Conservation (phyloP, 1,140 invertebrate genomes). For the Pseudomyrmex dendroicus region DNA sequence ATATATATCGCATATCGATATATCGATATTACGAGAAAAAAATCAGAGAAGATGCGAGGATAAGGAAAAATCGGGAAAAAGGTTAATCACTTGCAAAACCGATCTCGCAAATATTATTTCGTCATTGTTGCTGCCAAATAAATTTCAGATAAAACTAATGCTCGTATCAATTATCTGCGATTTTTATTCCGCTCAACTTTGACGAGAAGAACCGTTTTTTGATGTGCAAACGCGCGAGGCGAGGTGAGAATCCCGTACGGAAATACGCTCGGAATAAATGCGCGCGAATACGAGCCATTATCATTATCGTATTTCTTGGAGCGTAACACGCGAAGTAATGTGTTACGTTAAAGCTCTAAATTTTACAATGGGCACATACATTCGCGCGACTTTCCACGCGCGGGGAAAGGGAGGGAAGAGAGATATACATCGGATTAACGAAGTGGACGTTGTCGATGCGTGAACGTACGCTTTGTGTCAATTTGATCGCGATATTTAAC, state of each 20-base stretch:
- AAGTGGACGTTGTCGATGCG: background rate
- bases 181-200: slow-evolving; percentile 6
- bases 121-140: too few species aligned
- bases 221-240: background rate
- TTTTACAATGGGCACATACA: background rate
- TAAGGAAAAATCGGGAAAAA: too few species aligned
- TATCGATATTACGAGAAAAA: too few species aligned
- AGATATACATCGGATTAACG: background rate
- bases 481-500: slow-evolving; percentile 6
- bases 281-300: background rate
- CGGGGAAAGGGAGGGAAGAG: background rate
- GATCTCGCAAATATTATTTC: too few species aligned
- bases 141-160: too few species aligned
- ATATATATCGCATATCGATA: too few species aligned
- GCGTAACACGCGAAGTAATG: slow-evolving; percentile 16
- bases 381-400: background rate
- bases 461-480: background rate
- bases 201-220: background rate
- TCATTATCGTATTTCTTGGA: slow-evolving; percentile 4
- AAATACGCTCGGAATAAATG: background rate
- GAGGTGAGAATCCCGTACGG: background rate
- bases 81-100: too few species aligned
- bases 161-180: background rate
- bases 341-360: background rate
- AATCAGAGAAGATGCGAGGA: too few species aligned